Conservation (phyloP, 2,888 invertebrate species). For the Cremastinae sp. region DNA sequence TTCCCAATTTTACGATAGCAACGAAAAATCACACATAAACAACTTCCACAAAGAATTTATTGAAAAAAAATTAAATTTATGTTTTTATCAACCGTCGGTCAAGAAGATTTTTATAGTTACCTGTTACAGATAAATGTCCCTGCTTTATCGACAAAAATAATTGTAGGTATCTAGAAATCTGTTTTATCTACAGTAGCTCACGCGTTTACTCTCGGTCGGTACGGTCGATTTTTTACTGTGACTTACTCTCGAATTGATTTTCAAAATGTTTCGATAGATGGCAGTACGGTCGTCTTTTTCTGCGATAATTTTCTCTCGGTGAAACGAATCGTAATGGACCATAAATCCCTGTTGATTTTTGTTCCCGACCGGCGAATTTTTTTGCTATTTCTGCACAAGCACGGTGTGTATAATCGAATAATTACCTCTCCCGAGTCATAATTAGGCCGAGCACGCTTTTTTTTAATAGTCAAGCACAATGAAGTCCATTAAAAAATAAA, state of each 20-base stretch:
- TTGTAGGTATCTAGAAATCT: no score
- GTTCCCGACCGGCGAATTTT: conserved; percentile 57
- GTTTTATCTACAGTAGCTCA: no score
- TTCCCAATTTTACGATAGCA: no score
- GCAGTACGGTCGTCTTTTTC: conserved; percentile 13
- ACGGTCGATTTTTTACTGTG: neutral
- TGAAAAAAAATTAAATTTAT: no score
- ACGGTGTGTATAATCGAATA: conserved; percentile 76
- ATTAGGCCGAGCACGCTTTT: conserved; percentile 71
- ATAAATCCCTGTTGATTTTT: conserved; percentile 68
- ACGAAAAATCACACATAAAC: no score
- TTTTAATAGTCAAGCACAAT: conserved; percentile 55
- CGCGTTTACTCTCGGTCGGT: neutral
- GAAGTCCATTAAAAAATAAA: no score
- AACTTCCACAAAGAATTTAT: no score
- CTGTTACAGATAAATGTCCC: no score
- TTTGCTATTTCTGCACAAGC: conserved; percentile 67
- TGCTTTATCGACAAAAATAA: no score
- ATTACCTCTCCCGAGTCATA: conserved; percentile 70
- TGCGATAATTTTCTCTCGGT: conserved; percentile 51
- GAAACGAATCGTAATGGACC: conserved; percentile 73
- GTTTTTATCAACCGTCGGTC: no score
- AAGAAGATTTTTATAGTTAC: no score
- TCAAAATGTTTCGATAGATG: conserved; percentile 32
- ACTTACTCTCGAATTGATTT: neutral